These are phyloP conservation scores for Crotalus tigris DNA, from an alignment of 2,113 vertebrate genomes.

Conservation along the genomic window DNA sequence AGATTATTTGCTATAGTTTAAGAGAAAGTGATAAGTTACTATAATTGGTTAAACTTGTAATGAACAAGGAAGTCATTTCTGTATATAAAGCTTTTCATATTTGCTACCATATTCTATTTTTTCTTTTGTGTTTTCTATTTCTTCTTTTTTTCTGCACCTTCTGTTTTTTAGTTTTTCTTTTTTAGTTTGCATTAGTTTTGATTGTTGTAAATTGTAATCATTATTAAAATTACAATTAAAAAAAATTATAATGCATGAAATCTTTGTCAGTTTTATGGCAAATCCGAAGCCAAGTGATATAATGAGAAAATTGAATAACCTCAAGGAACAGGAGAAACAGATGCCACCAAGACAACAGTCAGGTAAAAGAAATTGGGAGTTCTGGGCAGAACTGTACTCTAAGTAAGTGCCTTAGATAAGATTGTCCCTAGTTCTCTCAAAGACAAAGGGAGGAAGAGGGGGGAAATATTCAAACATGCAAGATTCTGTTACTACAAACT, in stretches of 20 bases:
- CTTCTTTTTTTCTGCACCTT: neutral
- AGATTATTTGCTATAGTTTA: neutral
- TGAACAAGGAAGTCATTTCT: neutral
- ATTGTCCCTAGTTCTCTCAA: neutral
- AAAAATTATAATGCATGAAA: neutral
- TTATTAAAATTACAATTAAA: neutral
- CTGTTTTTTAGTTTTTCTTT: neutral
- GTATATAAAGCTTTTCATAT: neutral
- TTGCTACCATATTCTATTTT: neutral
- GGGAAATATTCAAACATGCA: neutral
- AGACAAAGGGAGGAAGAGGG: neutral
- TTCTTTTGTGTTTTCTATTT: neutral
- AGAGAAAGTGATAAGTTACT: neutral
- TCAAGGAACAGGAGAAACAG: neutral
- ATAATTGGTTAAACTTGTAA: neutral
- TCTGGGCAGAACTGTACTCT: neutral
- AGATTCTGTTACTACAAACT: neutral
- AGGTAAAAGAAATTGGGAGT: neutral
- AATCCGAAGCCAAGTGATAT: neutral
- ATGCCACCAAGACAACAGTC: neutral
- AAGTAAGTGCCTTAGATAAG: neutral
- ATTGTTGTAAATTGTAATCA: neutral
- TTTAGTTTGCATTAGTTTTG: neutral
- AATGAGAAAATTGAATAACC: neutral
- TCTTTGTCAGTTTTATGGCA: neutral